phyloP scores from a whole-genome alignment of 2,888 invertebrate genomes.

The Cephalotes varians region DNA sequence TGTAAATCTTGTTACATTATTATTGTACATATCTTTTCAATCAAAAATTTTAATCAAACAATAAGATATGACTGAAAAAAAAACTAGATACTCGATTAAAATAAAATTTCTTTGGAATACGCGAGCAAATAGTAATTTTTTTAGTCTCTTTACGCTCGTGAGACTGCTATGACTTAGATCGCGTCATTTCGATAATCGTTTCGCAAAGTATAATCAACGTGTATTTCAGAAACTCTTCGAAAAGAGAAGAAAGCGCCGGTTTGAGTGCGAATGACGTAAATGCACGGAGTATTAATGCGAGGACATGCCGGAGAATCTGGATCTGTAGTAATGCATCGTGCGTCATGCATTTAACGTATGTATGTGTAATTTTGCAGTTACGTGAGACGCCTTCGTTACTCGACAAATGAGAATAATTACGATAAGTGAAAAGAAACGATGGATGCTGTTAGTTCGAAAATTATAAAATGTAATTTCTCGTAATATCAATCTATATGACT shows the following conservation, averaged over 20 bases:
- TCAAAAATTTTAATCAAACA: neutral
- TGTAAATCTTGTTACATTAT: neutral
- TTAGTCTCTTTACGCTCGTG: neutral
- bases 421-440: neutral
- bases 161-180: constrained; percentile 15
- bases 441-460: neutral
- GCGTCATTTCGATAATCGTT: constrained; percentile 37
- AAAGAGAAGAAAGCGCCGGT: constrained; percentile 33
- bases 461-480: neutral
- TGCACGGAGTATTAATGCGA: constrained; percentile 48
- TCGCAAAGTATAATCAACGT: constrained; percentile 44
- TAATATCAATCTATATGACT: neutral
- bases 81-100: neutral
- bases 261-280: constrained; percentile 45
- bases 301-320: constrained; percentile 37
- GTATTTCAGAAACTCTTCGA: constrained; percentile 52
- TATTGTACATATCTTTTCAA: neutral
- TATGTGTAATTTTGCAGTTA: constrained; percentile 25
- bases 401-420: constrained; percentile 28
- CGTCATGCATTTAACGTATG: constrained; percentile 26
- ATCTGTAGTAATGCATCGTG: constrained; percentile 41
- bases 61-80: neutral
- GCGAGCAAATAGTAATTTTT: too few species aligned
- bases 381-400: constrained; percentile 14
- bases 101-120: constrained; percentile 31